Evolutionary conservation across 2,113 vertebrate genomes (phyloP).

Genomic region (Heterochromis multidens): DNA sequence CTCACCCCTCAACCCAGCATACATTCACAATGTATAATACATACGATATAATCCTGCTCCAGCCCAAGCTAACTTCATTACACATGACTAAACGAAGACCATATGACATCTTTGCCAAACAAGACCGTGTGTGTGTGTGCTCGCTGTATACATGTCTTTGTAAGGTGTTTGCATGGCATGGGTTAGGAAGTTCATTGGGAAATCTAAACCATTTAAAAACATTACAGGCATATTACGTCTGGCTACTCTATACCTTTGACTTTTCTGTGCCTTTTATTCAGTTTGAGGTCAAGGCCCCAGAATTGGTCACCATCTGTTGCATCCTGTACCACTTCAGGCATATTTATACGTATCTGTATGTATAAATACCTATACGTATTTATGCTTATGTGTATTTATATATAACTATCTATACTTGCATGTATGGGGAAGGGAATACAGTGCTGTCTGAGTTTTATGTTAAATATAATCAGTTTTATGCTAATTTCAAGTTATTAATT

Average conservation of each 20-base stretch:
- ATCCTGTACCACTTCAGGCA: neutral
- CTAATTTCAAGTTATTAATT: too few species aligned
- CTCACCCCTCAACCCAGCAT: neutral
- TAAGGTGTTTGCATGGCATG: neutral
- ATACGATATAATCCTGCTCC: neutral
- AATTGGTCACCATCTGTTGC: neutral
- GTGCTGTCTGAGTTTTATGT: neutral
- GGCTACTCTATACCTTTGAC: constrained; percentile 39
- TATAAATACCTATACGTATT: too few species aligned
- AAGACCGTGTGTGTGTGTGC: constrained; percentile 5
- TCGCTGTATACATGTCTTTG: neutral
- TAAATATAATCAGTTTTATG: neutral
- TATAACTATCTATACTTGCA: neutral
- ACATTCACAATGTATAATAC: neutral
- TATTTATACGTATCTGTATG: neutral
- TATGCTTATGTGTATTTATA: too few species aligned
- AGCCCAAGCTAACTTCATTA: constrained; percentile 55
- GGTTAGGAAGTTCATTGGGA: constrained; percentile 55
- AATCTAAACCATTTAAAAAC: constrained; percentile 61
- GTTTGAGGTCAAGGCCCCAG: constrained; percentile 25
- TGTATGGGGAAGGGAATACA: neutral
- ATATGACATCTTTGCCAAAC: constrained; percentile 47
- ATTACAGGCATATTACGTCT: constrained; percentile 60
- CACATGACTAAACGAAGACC: constrained; percentile 44
- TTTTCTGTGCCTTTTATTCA: neutral